Conservation (phyloP, 2,113 vertebrate species). For the Columba janthina region DNA sequence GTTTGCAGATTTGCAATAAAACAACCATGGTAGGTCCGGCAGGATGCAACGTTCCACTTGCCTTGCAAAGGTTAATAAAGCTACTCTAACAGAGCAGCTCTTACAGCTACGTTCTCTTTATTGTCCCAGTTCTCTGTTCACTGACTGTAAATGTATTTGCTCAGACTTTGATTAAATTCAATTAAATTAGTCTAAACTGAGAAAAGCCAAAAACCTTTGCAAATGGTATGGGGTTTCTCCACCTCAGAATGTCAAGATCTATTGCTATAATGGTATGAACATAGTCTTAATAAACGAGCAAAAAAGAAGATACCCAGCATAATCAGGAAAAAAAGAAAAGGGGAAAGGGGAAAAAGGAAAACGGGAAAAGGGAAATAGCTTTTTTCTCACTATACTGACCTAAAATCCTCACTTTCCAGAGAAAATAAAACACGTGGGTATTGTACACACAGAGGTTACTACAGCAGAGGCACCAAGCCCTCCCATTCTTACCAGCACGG, state of each 20-base stretch:
- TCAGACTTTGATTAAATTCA: not conserved
- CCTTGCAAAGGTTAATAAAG: not conserved
- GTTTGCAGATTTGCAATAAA: not conserved
- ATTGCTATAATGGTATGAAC: fast-evolving
- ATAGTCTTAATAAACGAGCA: not conserved
- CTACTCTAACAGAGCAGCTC: not conserved
- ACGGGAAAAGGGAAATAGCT: not conserved
- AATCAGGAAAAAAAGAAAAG: not conserved
- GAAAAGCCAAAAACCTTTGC: not conserved
- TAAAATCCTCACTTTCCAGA: not conserved
- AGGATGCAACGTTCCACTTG: not conserved
- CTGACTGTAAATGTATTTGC: not conserved
- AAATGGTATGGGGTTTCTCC: not conserved
- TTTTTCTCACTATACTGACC: not conserved
- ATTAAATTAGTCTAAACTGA: not conserved
- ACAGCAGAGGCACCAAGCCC: constrained; percentile 3
- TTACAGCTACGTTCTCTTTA: not conserved
- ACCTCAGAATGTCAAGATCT: not conserved
- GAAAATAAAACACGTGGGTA: not conserved
- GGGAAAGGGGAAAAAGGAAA: no score
- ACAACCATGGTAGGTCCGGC: not conserved
- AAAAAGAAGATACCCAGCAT: not conserved
- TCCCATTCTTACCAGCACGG: constrained; percentile 86
- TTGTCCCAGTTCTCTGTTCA: not conserved
- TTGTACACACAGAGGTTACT: not conserved